Conservation (phyloP, 2,113 vertebrate species). For the Gadus chalcogrammus region DNA sequence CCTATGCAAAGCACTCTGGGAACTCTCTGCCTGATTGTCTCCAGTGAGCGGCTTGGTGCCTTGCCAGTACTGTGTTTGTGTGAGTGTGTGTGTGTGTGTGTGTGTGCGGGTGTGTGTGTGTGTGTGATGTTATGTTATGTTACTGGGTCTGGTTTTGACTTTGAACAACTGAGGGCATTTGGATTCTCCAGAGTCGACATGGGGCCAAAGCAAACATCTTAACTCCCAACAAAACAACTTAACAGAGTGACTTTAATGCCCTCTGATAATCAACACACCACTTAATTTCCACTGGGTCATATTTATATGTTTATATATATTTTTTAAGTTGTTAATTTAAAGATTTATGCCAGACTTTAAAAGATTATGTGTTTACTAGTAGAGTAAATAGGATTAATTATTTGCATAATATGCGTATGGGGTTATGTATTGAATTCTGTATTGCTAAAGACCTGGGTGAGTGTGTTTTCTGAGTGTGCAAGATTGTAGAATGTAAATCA, state of each 20-base stretch:
- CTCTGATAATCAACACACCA: slow-evolving; percentile 23
- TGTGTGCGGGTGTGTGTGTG: too few relatives aligned
- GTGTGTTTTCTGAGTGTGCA: too few relatives aligned
- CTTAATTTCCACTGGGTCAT: slow-evolving; percentile 27
- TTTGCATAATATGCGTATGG: too few relatives aligned
- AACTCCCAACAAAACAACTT: slow-evolving; percentile 48
- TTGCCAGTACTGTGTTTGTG: slow-evolving; percentile 48
- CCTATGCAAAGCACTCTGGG: slow-evolving; percentile 62
- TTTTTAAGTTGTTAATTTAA: too few relatives aligned
- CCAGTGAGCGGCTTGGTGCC: slow-evolving; percentile 54
- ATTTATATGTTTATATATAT: slow-evolving; percentile 28
- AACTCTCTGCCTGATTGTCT: slow-evolving; percentile 63
- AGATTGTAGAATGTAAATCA: too few relatives aligned
- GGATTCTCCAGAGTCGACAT: slow-evolving; percentile 51
- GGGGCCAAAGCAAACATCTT: slow-evolving; percentile 61
- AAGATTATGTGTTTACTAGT: slow-evolving; percentile 4
- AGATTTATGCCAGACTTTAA: slow-evolving; percentile 31
- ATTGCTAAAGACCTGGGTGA: too few relatives aligned
- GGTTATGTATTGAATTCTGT: too few relatives aligned
- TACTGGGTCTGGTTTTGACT: slow-evolving; percentile 68
- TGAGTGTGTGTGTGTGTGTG: slow-evolving; percentile 26
- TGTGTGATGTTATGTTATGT: slow-evolving; percentile 18
- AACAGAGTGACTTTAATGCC: slow-evolving; percentile 54
- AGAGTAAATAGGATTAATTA: too few relatives aligned
- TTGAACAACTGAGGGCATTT: slow-evolving; percentile 60